Evolutionary conservation across 2,113 vertebrate species (phyloP).

Genomic region (Datnioides undecimradiatus): DNA sequence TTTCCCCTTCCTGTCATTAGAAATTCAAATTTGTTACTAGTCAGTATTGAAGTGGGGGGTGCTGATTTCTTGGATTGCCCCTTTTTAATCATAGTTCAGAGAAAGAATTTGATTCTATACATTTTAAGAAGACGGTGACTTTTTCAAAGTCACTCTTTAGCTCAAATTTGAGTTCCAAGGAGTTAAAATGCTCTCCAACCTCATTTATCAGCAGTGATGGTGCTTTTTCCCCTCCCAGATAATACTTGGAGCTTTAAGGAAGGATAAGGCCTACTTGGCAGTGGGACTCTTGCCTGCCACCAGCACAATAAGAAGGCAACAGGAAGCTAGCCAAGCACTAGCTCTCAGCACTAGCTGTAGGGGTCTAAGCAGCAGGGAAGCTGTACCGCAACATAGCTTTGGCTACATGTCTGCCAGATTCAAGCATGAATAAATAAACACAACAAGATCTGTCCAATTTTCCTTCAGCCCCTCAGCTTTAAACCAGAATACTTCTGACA

Average conservation of each 20-base stretch:
- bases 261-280: conserved; percentile 73
- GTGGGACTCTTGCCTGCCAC: conserved; percentile 50
- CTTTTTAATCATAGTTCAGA: not conserved
- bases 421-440: conserved; percentile 74
- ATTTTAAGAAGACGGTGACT: not conserved
- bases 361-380: conserved; percentile 55
- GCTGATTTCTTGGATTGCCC: conserved; percentile 1
- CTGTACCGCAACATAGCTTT: conserved; percentile 62
- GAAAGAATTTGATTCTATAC: not conserved
- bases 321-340: conserved; percentile 68
- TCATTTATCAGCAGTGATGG: conserved; percentile 39
- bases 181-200: conserved; percentile 7
- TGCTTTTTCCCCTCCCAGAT: not conserved
- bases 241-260: conserved; percentile 60
- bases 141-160: not conserved
- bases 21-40: conserved; percentile 18
- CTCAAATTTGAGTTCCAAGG: conserved; percentile 7
- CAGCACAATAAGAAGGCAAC: conserved; percentile 72
- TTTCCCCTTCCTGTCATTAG: conserved; percentile 19
- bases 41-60: not conserved
- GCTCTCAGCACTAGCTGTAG: conserved; percentile 65
- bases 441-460: conserved; percentile 65
- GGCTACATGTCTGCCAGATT: conserved; percentile 64
- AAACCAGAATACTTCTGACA: conserved; percentile 70
- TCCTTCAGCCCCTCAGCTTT: conserved; percentile 39